These are phyloP conservation scores for Loriculus beryllinus DNA, from an alignment of 2,797 vertebrate genomes.

Conservation along the genomic window DNA sequence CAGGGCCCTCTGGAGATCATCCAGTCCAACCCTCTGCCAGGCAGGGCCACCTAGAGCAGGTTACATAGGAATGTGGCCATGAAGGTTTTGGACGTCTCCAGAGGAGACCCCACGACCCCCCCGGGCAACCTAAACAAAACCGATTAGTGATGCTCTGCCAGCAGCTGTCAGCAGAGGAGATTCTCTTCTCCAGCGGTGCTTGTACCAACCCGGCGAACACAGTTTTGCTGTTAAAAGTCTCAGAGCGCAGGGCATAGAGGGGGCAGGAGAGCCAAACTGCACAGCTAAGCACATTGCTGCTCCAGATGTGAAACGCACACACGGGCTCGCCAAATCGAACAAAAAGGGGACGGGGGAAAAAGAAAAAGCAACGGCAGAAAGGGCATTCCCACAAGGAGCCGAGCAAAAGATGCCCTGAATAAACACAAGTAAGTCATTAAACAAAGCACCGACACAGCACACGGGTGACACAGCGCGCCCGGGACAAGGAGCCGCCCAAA, in stretches of 20 bases:
- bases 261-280: background rate
- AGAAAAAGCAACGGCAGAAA: background rate
- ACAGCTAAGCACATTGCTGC: slow-evolving; percentile 27
- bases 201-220: background rate
- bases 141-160: background rate
- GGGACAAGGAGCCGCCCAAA: background rate
- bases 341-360: background rate
- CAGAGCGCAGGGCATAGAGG: background rate
- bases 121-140: background rate
- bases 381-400: background rate
- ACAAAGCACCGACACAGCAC: background rate
- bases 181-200: background rate
- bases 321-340: background rate
- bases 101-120: background rate
- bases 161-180: background rate
- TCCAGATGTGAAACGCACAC: slow-evolving; percentile 4
- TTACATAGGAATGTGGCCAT: background rate
- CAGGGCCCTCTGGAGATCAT: background rate
- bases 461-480: background rate
- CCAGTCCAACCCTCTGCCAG: background rate
- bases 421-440: background rate
- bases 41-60: background rate
- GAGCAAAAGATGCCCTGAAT: background rate
- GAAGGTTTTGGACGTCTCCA: background rate
- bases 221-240: background rate